Evolutionary conservation across 2,797 vertebrate species (phyloP).

Genomic region (Phalanger gymnotis): DNA sequence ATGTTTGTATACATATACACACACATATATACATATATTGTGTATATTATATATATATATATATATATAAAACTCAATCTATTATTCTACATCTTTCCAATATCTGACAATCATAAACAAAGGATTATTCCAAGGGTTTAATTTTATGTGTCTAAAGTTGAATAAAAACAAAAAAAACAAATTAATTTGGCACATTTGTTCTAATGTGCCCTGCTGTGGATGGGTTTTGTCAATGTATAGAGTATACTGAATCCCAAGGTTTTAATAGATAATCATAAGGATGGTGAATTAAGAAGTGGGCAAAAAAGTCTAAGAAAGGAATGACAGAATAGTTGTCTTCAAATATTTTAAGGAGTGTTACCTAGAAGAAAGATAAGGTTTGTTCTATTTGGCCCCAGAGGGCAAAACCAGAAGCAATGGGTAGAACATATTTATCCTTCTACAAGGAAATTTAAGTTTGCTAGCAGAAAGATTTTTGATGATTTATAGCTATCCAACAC

Average conservation of each 20-base stretch:
- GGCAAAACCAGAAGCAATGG: background rate
- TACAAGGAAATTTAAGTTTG: background rate
- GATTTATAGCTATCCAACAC: background rate
- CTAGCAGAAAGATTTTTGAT: background rate
- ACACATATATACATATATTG: too few species aligned
- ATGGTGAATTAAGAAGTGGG: background rate
- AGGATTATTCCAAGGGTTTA: constrained; percentile 22
- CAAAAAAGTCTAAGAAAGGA: background rate
- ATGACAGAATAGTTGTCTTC: background rate
- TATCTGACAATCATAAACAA: constrained; percentile 45
- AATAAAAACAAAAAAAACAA: background rate
- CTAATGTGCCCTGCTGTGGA: background rate
- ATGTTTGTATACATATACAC: too few species aligned
- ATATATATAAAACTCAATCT: background rate
- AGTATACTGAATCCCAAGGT: background rate
- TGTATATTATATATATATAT: too few species aligned
- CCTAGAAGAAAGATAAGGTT: background rate
- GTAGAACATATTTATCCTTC: background rate
- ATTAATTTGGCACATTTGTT: background rate
- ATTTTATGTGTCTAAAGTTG: constrained; percentile 34
- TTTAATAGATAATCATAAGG: background rate
- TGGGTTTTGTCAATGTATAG: background rate
- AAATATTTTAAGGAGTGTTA: background rate
- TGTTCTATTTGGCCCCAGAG: background rate
- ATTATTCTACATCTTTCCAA: constrained; percentile 30